Evolutionary conservation across 2,888 invertebrate genomes (phyloP).

Genomic region (Amphipoea lucens): DNA sequence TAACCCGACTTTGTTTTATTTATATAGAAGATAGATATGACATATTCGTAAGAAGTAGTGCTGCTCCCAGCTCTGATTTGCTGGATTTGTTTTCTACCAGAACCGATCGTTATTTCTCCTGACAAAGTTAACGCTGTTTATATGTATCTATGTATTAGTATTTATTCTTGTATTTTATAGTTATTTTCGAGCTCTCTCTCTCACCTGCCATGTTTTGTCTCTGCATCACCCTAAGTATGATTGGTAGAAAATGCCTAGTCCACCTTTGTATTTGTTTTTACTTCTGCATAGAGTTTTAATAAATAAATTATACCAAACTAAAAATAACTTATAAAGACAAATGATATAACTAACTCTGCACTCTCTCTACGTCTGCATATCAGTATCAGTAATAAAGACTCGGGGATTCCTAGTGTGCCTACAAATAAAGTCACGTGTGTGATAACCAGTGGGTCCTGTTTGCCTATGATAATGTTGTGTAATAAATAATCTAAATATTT

Average conservation of each 20-base stretch:
- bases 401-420: slow-evolving; percentile 5
- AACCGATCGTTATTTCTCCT: not conserved
- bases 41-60: not conserved
- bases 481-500: slow-evolving; percentile 14
- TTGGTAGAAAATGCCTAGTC: not conserved
- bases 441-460: slow-evolving; percentile 12
- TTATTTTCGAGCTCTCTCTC: not conserved
- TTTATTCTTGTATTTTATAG: not conserved
- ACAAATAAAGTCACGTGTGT: slow-evolving; percentile 10
- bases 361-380: not conserved
- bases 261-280: not conserved
- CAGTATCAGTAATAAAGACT: not conserved
- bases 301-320: not conserved
- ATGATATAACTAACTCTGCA: not conserved
- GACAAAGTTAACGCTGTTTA: not conserved
- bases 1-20: no score
- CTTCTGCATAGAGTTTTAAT: not conserved
- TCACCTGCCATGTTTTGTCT: not conserved
- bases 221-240: not conserved
- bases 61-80: not conserved
- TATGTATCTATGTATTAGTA: not conserved
- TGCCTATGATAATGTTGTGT: slow-evolving; percentile 15
- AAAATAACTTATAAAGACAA: not conserved
- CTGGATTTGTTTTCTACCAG: not conserved
- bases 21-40: not conserved